These are phyloP conservation scores for Diaprepes abbreviatus DNA, from an alignment of 2,888 invertebrate genomes.

Conservation along the genomic window DNA sequence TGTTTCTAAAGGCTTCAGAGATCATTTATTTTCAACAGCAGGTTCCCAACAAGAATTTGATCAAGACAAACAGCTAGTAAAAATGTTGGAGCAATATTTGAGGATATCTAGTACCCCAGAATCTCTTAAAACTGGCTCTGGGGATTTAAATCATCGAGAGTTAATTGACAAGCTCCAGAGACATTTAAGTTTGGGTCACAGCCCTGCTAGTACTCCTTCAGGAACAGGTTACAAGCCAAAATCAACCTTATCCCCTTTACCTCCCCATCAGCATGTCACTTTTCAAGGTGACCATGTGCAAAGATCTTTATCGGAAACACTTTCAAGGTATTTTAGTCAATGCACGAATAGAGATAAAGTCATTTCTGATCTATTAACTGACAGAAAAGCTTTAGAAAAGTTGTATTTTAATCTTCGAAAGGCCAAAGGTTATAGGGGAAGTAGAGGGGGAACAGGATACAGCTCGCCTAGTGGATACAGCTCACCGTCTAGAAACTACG, in stretches of 20 bases:
- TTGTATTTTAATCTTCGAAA: constrained; percentile 81
- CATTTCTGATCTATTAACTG: constrained; percentile 80
- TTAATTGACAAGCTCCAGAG: constrained; percentile 75
- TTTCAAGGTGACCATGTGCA: constrained; percentile 72
- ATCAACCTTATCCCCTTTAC: constrained; percentile 28
- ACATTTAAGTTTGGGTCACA: constrained; percentile 66
- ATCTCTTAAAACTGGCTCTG: constrained; percentile 42
- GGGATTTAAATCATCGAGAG: constrained; percentile 73
- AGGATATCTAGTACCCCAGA: constrained; percentile 67
- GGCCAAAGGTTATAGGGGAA: constrained; percentile 72
- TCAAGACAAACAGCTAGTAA: constrained; percentile 70
- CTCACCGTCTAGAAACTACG: constrained; percentile 31
- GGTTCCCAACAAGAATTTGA: constrained; percentile 59
- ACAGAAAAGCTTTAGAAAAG: constrained; percentile 80
- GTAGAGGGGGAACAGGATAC: constrained; percentile 59
- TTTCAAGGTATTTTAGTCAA: constrained; percentile 77
- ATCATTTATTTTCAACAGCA: constrained; percentile 40
- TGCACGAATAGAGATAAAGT: constrained; percentile 77
- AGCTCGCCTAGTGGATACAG: constrained; percentile 54
- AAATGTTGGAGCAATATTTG: constrained; percentile 78
- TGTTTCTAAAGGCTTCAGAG: constrained; percentile 45
- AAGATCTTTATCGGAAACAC: constrained; percentile 76
- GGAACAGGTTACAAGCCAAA: constrained; percentile 18
- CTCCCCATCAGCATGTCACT: constrained; percentile 52
- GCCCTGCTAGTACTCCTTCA: constrained; percentile 15